Percentiles rank a stretch among this genome's conserved stretches.
Evolutionary conservation across 2,113 vertebrate species (phyloP).

Genomic region (Melierax canorus): DNA sequence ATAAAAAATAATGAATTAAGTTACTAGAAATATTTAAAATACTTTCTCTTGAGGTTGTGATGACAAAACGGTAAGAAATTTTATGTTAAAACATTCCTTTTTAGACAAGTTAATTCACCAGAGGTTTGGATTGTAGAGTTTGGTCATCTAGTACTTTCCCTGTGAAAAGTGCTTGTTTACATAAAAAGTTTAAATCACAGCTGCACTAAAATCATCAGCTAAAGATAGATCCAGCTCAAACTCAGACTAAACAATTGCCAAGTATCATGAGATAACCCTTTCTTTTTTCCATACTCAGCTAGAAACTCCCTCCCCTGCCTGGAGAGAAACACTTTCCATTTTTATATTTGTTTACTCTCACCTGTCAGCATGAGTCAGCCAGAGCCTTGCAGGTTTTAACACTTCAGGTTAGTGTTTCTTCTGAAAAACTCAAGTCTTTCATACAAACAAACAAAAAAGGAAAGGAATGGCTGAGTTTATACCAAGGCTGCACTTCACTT

Average conservation of each 20-base stretch:
- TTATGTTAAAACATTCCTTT: background rate
- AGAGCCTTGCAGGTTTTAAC: background rate
- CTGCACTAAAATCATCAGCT: background rate
- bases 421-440: background rate
- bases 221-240: background rate
- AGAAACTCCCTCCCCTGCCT: background rate
- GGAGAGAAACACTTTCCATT: background rate
- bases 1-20: background rate
- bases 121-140: background rate
- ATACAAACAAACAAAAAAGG: background rate
- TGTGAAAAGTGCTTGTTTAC: background rate
- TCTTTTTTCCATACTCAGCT: background rate
- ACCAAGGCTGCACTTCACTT: background rate
- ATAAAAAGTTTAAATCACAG: background rate
- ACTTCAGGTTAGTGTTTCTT: background rate
- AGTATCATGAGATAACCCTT: background rate
- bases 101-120: background rate
- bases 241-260: background rate
- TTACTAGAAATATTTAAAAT: background rate
- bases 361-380: constrained; percentile 1
- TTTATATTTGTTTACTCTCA: constrained; percentile 22
- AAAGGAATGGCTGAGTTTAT: background rate
- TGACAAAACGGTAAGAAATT: background rate
- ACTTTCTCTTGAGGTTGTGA: background rate
- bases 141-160: background rate